Base-by-base conservation (phyloP, 2,888 invertebrate species). In the Tromatobia lineatoria region DNA sequence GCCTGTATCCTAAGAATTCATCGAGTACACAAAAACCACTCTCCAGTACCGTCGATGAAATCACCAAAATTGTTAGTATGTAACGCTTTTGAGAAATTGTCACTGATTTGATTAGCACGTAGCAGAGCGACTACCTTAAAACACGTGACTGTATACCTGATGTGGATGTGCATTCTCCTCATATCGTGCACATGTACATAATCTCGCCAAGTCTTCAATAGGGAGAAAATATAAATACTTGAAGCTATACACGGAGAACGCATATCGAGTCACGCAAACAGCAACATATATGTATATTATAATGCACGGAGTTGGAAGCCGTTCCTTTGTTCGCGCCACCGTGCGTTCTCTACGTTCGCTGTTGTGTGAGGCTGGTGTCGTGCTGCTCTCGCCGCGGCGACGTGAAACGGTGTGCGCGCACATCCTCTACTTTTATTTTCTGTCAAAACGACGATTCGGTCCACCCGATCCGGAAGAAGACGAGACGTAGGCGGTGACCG, bases 401-500 rank as follows among this genome's bases (percentile, higher is more conserved):
- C 42, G 20, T 42, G 64, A 42, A 66, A 66, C 64, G 64, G 64
- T 11, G 20, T 20, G 64, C 13, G 7, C n/a, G 73, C 71, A 42
- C 38, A 18, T 45, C 18, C 47, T 61, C 61, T 74, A 61, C 47
- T 45, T 45, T 74, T 47, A 61, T 74, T 74, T 61, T n/a, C 25
- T 74, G 73, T 18, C 73, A 74, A 47, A 74, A 74, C 59, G 73
- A 61, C 73, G 73, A 47, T 74, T 74, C 73, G 73, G 61, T 74
- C 59, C 73, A 47, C 45, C 57, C 73, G 47, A 74, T 74, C 59
- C 73, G 73, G 59, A 74, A 74, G 52, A 47, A 67, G 57, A 20
- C 67, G 76, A 83, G 80, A 70, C 75, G 78, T 23, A 61, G 64
- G 59, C 66, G 42, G 82, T 25, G 82, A 79, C 81, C 85, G 80